Base-by-base conservation (phyloP, 2,113 vertebrate genomes). In the Bothrops jararaca region DNA sequence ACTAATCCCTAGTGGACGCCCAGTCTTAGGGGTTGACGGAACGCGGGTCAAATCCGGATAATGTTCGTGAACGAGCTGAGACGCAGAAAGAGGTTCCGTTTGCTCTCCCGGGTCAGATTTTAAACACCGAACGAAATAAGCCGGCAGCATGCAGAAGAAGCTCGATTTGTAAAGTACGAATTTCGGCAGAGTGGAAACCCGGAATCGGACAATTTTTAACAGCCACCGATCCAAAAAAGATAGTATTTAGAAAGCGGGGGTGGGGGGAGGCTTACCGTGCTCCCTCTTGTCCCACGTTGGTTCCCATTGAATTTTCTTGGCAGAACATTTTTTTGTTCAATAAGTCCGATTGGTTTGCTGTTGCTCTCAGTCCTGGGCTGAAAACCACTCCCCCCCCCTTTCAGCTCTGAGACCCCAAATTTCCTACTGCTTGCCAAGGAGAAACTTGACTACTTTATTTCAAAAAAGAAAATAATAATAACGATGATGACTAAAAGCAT, bases 361-460 rank as follows among this genome's bases (percentile, higher is more conserved):
- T 91, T 34, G 34, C 86, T 92, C 64, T 95, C 13, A 56, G 45
- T 50, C 69, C 39, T 34, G 42, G 29, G 22, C 90, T 89, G 86
- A 64, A 91, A 91, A 20, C 9, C 0, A 45, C 69, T 18, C n/a
- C 9, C 12, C 74, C 23, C 74, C 12, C 7, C 20, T 39, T 39
- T 42, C 93, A 26, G 92, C 13, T 48, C 93, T n/a, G 34, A 39
- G 15, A 92, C 34, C 69, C 53, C 54, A 45, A 64, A 58, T 57
- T 64, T 92, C 74, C 94, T 64, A 64, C 69, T 93, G 34, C 80
- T 58, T 26, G 24, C 45, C 3, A 7, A 64, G 90, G 88, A 92
- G 90, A 95, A 93, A 94, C 94, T 96, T 93, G 95, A 96, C 95
- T 91, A 64, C 87, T 96, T 96, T 96, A 50, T 50, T 50, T 50